Evolutionary conservation across 2,797 vertebrate species (phyloP), one percentile per base, ranked within the genome.

Genomic region (Mareca penelope): DNA sequence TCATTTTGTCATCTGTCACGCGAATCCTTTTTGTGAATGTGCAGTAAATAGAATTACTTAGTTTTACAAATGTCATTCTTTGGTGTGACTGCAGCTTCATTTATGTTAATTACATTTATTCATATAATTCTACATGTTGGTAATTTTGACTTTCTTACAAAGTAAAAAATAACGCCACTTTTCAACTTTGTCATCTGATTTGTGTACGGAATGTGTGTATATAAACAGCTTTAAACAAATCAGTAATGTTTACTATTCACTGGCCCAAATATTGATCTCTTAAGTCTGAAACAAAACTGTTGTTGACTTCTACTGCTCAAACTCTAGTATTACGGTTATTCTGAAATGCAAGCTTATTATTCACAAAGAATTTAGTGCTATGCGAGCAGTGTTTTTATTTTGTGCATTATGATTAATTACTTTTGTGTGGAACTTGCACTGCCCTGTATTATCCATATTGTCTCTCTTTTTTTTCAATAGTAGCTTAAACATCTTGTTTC

Each of bases 1-100:
- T 95, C 23, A 16, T 93, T 97, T 96, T 96, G 83, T 95, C 82
- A 73, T 95, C 28, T 90, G 37, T 95, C 89, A 94, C 69, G 71
- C 2, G 90, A 97, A 97, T 96, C 77, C 90, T 95, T 93, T 93
- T 93, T 94, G 93, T 93, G 94, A 84, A 85, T 94, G 87, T 81
- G 92, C 52, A 85, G 96, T 86, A 95, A 93, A 90, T 79, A 91
- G 77, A 96, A 93, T 96, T 95, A 76, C 33, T 80, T 60, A 31
- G 19, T 93, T 94, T 85, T 83, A 46, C 57, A 52, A 8, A 6
- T 50, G 56, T 83, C 31, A 59, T 78, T 91, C 33, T 75, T 93
- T 60, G 57, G 80, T 80, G 61, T 94, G 88, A 55, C 85, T 96
- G 83, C 91, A 92, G 68, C 77, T 95, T 96, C 69, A 46, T 60